phyloP scores from a whole-genome alignment of 1,140 invertebrate species.

The Rhizoglyphus robini region DNA sequence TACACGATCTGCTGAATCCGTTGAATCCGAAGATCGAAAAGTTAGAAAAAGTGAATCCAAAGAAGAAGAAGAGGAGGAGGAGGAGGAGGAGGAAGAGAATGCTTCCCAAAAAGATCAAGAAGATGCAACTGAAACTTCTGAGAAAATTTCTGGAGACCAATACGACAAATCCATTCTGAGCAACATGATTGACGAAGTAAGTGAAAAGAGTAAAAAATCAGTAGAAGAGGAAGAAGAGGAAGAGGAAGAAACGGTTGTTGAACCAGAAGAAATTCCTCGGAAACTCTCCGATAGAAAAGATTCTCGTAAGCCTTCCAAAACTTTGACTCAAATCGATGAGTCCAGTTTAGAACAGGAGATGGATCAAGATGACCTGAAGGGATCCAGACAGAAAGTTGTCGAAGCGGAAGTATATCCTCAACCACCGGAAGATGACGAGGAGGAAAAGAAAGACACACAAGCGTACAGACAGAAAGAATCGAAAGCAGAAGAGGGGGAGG shows the following conservation, averaged over 20 bases:
- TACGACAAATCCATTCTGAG: conserved; percentile 29
- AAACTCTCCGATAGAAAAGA: neutral
- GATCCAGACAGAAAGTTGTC: neutral
- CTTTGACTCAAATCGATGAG: too few species aligned
- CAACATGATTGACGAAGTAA: neutral
- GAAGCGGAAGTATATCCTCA: neutral
- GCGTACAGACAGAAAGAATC: neutral
- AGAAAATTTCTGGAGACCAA: conserved; percentile 20
- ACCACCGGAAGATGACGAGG: neutral
- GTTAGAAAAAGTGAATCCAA: neutral
- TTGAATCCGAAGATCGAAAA: too few species aligned
- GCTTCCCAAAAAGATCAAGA: neutral
- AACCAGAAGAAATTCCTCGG: neutral
- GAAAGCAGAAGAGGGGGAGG: too few species aligned
- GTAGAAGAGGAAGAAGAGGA: neutral
- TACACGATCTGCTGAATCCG: too few species aligned
- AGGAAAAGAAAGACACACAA: neutral
- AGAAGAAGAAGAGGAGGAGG: too few species aligned
- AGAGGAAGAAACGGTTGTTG: neutral
- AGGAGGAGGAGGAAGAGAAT: neutral
- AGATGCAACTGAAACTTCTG: conserved; percentile 13
- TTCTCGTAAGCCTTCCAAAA: too few species aligned
- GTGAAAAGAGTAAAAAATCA: neutral
- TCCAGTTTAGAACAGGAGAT: neutral
- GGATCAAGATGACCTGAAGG: neutral